Percentiles rank a stretch among this genome's conserved stretches.
Conservation (phyloP, 1,140 invertebrate species). For the Pseudomyrmex sp. region DNA sequence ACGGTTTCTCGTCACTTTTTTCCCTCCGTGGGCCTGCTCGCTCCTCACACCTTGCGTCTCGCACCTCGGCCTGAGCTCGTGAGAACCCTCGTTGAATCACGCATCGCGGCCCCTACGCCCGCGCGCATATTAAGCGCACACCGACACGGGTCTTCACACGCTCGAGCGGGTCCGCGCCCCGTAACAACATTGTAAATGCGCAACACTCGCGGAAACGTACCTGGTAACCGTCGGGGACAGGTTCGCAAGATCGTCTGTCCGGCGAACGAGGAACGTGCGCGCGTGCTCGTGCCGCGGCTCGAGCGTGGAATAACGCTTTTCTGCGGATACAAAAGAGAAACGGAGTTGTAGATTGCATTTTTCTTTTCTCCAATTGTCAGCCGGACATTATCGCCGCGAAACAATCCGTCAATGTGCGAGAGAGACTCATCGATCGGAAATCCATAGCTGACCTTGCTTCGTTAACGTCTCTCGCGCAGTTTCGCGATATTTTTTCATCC, state of each 20-base stretch:
- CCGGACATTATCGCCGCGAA: neutral
- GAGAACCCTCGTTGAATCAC: conserved; percentile 81
- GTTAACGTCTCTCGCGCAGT: no score
- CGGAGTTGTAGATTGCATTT: conserved; percentile 16
- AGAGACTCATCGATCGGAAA: neutral
- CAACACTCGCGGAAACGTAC: conserved; percentile 66
- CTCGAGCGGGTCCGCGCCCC: conserved; percentile 68
- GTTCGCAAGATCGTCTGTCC: conserved; percentile 58
- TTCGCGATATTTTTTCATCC: neutral
- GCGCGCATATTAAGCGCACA: conserved; percentile 80
- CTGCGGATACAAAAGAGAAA: neutral
- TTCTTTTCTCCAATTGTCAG: neutral
- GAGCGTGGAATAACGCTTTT: neutral
- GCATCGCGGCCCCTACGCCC: conserved; percentile 76
- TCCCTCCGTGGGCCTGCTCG: conserved; percentile 25
- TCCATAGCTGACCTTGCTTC: neutral
- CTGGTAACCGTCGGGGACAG: conserved; percentile 53
- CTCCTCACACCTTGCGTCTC: conserved; percentile 7
- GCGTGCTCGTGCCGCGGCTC: conserved; percentile 22
- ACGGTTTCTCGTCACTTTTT: conserved; percentile 59
- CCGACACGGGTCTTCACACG: conserved; percentile 69
- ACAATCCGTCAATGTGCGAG: neutral
- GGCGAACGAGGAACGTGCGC: conserved; percentile 40
- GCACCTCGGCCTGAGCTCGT: conserved; percentile 65
- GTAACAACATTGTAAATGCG: conserved; percentile 71